These are phyloP conservation scores for Watsonalla cultraria DNA, from an alignment of 2,888 invertebrate genomes.

Conservation along the genomic window DNA sequence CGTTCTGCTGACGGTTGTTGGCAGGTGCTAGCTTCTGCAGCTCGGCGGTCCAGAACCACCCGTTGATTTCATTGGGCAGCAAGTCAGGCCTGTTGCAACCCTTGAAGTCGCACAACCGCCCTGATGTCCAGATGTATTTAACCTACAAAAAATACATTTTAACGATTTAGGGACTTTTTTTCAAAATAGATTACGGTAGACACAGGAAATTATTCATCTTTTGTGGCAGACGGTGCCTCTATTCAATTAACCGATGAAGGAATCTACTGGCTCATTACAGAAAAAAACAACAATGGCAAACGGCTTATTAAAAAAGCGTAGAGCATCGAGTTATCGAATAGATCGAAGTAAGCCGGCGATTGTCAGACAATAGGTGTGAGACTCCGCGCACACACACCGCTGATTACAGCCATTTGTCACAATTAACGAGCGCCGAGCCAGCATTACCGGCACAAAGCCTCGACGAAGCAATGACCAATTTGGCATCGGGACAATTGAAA, in stretches of 20 bases:
- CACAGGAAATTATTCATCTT: neutral
- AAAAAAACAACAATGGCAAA: conserved; percentile 31
- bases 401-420: conserved; percentile 36
- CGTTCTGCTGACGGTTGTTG: conserved; percentile 88
- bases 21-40: conserved; percentile 91
- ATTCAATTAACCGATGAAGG: conserved; percentile 12
- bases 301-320: conserved; percentile 26
- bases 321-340: conserved; percentile 29
- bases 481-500: conserved; percentile 29
- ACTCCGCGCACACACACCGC: conserved; percentile 19
- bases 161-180: neutral
- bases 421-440: conserved; percentile 21
- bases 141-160: conserved; percentile 71
- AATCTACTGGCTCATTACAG: conserved; percentile 4
- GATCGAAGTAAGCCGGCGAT: conserved; percentile 28
- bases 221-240: conserved; percentile 12
- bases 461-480: conserved; percentile 24
- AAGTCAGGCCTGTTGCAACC: conserved; percentile 92
- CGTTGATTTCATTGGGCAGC: conserved; percentile 88
- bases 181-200: neutral
- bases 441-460: conserved; percentile 36
- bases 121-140: conserved; percentile 95
- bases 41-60: conserved; percentile 96
- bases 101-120: conserved; percentile 93
- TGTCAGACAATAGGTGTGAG: conserved; percentile 30